Base-by-base conservation (phyloP, 2,797 vertebrate species). In the Thripadectes ignobilis region DNA sequence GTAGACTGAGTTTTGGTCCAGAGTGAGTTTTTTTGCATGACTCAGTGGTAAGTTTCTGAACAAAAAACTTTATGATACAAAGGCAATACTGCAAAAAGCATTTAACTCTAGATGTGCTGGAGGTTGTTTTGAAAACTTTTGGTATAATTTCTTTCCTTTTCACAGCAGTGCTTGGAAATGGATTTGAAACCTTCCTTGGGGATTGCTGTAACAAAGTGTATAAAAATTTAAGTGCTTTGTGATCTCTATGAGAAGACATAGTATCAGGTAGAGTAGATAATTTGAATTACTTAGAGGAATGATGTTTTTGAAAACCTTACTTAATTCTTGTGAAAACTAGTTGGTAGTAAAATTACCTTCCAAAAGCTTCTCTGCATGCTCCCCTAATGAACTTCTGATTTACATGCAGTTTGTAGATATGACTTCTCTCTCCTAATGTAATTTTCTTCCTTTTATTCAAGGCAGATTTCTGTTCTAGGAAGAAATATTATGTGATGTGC, bases 251-350 rank as follows among this genome's bases (percentile, higher is more conserved):
- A 91, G 62, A 96, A 92, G 73, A 73, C 69, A 89, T 85, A 79
- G 89, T 95, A 96, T 86, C 85, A 89, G 65, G 72, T 89, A 81
- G 66, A 86, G 55, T 29, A 89, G 89, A 73, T 94, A 94, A 95
- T 96, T 95, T 92, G 69, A 94, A 94, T 93, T 96, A 93, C 82
- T 96, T 94, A 91, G 26, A 81, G 87, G 69, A 88, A 84, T 90
- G 79, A 88, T 59, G 48, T 73, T 92, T 95, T 73, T 93, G 92
- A 94, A 96, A 95, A 66, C 34, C 81, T 89, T 78, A 29, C 62
- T 94, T 91, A 63, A 59, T 80, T 92, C 66, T 83, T 61, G 48
- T 66, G 76, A 93, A 84, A 95, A 89, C 76, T 57, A 65, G 61
- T 91, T 94, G 51, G 66, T 83, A 81, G 85, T 48, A 93, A 89